Evolutionary conservation across 2,113 vertebrate species (phyloP).

Genomic region (Salminus brasiliensis): DNA sequence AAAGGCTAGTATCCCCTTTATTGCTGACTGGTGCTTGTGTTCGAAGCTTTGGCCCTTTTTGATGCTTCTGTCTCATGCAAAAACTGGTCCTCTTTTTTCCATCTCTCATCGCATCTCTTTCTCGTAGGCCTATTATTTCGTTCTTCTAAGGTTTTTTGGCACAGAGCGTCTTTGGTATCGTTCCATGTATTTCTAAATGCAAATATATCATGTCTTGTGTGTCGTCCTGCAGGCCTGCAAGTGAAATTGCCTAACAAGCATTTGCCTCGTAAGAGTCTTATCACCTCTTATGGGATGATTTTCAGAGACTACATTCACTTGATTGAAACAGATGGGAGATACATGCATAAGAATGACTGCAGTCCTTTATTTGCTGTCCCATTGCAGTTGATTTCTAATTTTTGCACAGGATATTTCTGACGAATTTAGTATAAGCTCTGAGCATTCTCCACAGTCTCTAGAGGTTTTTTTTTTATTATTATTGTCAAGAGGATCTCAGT

Average conservation of each 20-base stretch:
- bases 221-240: conserved; percentile 42
- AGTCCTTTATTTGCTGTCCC: conserved; percentile 19
- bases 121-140: conserved; percentile 33
- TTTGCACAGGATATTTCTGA: conserved; percentile 24
- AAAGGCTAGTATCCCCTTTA: conserved; percentile 70
- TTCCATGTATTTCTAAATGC: conserved; percentile 56
- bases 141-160: conserved; percentile 45
- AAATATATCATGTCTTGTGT: conserved; percentile 48
- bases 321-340: conserved; percentile 2
- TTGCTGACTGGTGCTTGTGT: conserved; percentile 62
- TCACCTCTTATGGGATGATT: conserved; percentile 12
- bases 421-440: neutral
- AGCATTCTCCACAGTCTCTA: conserved; percentile 13
- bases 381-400: conserved; percentile 22
- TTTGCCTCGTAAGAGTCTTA: conserved; percentile 41
- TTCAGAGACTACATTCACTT: neutral
- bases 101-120: neutral
- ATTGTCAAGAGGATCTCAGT: conserved; percentile 50
- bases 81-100: neutral
- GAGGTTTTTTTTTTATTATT: neutral
- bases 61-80: neutral
- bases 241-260: conserved; percentile 61
- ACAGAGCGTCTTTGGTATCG: conserved; percentile 59
- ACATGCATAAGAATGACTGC: neutral
- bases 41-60: conserved; percentile 20